These are phyloP conservation scores for Papilio dardanus DNA, from an alignment of 1,140 invertebrate genomes.

Conservation along the genomic window DNA sequence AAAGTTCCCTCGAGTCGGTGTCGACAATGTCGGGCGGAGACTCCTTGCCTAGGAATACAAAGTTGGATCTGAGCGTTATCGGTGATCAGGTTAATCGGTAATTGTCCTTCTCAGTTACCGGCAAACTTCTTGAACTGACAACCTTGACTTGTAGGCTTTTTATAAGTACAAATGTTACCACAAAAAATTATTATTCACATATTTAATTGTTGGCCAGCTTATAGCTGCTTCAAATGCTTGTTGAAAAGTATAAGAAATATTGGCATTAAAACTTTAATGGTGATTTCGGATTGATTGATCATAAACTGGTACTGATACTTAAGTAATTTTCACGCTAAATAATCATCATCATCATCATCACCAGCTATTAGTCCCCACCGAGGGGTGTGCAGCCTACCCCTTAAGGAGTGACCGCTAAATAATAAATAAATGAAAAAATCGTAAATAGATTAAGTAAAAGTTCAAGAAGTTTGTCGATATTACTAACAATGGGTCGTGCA, in stretches of 20 bases:
- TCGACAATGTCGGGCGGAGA: constrained; percentile 82
- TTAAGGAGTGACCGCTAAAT: too few species aligned
- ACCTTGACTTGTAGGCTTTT: too few species aligned
- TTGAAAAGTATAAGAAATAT: too few species aligned
- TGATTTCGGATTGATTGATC: neutral
- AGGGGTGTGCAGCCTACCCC: too few species aligned
- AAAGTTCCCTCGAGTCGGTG: constrained; percentile 85
- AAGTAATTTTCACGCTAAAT: neutral
- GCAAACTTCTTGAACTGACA: neutral
- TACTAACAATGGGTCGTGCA: constrained; percentile 9
- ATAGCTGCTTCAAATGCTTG: too few species aligned
- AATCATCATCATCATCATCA: too few species aligned
- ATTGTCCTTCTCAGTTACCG: constrained; percentile 17
- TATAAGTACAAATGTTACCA: too few species aligned
- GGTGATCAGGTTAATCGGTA: constrained; percentile 81
- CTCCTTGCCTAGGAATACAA: constrained; percentile 70
- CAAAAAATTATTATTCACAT: too few species aligned
- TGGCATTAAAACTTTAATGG: too few species aligned
- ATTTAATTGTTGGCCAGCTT: too few species aligned
- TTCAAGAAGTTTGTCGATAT: neutral
- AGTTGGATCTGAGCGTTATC: constrained; percentile 74
- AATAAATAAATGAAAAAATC: too few species aligned
- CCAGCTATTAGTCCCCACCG: too few species aligned
- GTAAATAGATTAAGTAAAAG: neutral
- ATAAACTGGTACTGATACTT: neutral